Evolutionary conservation across 2,113 vertebrate species (phyloP).

Genomic region (Cyanoramphus novaezelandiae): DNA sequence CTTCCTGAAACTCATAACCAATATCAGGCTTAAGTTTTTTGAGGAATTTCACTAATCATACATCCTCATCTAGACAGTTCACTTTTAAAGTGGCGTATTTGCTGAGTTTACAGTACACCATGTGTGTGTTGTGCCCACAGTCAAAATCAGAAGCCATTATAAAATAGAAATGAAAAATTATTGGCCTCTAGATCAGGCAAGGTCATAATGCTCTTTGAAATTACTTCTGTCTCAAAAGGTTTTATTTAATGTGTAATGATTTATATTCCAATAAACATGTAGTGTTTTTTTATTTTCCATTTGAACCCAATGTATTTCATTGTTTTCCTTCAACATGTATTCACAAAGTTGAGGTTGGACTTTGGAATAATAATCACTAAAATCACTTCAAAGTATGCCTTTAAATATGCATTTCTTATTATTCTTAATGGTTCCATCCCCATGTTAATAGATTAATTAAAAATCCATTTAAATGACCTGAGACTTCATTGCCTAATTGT

Average conservation of each 20-base stretch:
- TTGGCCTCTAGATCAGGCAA: neutral
- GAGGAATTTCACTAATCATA: neutral
- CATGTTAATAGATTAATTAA: neutral
- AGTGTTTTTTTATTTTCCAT: neutral
- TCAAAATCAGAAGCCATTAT: neutral
- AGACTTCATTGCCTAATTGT: neutral
- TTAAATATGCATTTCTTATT: neutral
- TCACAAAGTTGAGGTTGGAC: neutral
- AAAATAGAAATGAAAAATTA: neutral
- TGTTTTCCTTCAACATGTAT: neutral
- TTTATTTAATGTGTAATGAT: neutral
- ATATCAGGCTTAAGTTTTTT: neutral
- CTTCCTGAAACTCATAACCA: neutral
- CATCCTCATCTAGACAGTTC: neutral
- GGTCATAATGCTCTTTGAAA: neutral
- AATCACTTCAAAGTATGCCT: neutral
- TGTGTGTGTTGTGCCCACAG: neutral
- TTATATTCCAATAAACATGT: neutral
- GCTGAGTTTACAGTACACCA: neutral
- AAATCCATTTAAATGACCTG: neutral
- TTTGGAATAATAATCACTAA: neutral
- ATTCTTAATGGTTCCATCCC: neutral
- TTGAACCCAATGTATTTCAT: neutral
- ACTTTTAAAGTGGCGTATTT: neutral
- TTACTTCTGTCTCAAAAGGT: neutral